phyloP scores from a whole-genome alignment of 2,113 vertebrate genomes.

The Ctenomys sociabilis region DNA sequence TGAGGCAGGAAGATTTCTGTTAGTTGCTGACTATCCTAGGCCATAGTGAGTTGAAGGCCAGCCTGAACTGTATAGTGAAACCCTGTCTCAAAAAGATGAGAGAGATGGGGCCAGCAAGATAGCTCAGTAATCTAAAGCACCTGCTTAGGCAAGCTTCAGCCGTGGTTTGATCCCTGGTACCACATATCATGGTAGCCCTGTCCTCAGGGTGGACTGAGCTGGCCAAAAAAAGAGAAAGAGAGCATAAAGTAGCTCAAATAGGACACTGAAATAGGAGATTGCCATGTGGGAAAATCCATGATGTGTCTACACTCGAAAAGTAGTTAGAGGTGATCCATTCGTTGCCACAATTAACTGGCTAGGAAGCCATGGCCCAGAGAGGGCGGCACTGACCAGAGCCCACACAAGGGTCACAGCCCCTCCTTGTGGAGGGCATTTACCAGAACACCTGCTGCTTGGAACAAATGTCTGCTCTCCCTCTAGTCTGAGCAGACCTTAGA shows the following conservation, averaged over 20 bases:
- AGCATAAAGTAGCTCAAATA: neutral
- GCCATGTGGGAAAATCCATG: neutral
- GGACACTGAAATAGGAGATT: neutral
- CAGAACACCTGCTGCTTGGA: too few relatives aligned
- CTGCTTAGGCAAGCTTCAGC: too few relatives aligned
- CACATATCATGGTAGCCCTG: too few relatives aligned
- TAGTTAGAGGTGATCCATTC: neutral
- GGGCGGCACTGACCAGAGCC: neutral
- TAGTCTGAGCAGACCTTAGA: neutral
- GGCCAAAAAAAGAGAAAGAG: neutral
- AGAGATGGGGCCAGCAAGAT: too few relatives aligned
- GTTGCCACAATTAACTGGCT: neutral
- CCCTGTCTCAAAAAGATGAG: neutral
- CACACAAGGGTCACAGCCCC: neutral
- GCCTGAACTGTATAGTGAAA: neutral
- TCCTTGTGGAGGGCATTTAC: neutral
- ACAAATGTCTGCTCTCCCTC: rapidly evolving
- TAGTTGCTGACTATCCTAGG: neutral
- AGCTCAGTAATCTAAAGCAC: too few relatives aligned
- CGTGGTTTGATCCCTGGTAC: too few relatives aligned
- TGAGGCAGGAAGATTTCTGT: neutral
- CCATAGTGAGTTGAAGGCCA: neutral
- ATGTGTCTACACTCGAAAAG: neutral
- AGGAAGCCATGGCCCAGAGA: neutral
- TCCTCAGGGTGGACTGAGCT: too few relatives aligned